Base-by-base conservation (phyloP, 2,888 invertebrate species). In the Scelioninae gen. 2 region DNA sequence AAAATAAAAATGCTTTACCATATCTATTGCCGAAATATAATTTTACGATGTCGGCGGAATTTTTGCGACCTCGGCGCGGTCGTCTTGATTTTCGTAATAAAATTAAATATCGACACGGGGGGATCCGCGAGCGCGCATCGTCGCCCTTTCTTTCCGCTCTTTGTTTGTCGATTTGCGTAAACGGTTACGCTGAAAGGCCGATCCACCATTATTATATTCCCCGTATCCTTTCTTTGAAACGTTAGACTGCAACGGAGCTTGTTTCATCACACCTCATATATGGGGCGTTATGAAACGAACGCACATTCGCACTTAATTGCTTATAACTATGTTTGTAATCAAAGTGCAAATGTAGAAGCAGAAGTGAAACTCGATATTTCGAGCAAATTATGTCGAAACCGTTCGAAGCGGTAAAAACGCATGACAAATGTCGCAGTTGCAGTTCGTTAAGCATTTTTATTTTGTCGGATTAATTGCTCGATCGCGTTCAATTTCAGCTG, bases 271-370 rank as follows among this genome's bases (percentile, higher is more conserved):
- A 63, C 41, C 31, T 33, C 35, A 13, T 63, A 70, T 63, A 69
- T 61, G 69, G 67, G 18, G 61, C 57, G 41, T 70, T 63, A 57
- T 70, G 70, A 70, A 70, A 63, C 70, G 18, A 63, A 71, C 57
- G 57, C 52, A 52, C 57, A 63, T 64, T 64, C 58, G 58, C 58
- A 57, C 52, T 58, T 71, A 71, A 70, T 63, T 58, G 58, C 71
- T 71, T 58, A 71, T 71, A 71, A 71, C 58, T 71, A 64, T 64
- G 64, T 64, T 64, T 71, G 70, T 45, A 71, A 71, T 71, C 58
- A 64, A 64, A 58, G 64, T 58, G 58, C 45, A 52, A 43, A 71
- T 71, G 50, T 71, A 71, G 31, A 58, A 64, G 71, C 45, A 50
- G 58, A 64, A 64, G 70, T 70, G 70, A 70, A 70, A 70, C 63